Evolutionary conservation across 1,140 invertebrate species (phyloP).

Genomic region (Eumaeus atala): DNA sequence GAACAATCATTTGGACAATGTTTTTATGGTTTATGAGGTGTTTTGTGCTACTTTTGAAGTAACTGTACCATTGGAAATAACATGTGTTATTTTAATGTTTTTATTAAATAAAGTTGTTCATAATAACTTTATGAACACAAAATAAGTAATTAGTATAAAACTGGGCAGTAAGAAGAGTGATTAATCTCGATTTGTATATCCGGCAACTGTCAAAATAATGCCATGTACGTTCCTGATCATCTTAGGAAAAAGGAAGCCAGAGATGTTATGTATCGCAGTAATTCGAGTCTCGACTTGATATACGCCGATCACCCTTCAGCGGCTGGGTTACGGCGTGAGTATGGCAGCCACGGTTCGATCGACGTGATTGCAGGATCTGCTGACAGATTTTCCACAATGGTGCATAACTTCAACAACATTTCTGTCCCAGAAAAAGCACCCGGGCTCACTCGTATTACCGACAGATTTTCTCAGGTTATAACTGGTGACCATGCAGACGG

Average conservation of each 20-base stretch:
- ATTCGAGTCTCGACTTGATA: constrained; percentile 77
- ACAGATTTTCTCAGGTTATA: constrained; percentile 47
- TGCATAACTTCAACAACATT: constrained; percentile 77
- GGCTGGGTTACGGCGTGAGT: constrained; percentile 73
- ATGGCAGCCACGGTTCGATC: constrained; percentile 77
- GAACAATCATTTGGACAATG: background rate
- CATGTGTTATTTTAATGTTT: constrained; percentile 19
- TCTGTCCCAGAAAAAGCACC: constrained; percentile 62
- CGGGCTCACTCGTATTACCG: constrained; percentile 48
- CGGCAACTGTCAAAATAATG: constrained; percentile 54
- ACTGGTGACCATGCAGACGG: constrained; percentile 64
- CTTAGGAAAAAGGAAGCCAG: constrained; percentile 59
- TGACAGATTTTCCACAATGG: constrained; percentile 79
- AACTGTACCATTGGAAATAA: constrained; percentile 31
- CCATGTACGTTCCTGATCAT: constrained; percentile 67
- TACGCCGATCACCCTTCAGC: constrained; percentile 54
- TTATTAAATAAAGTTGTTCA: background rate
- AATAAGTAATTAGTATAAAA: background rate
- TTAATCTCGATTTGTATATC: constrained; percentile 1
- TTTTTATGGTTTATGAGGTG: constrained; percentile 14
- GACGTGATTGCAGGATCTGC: constrained; percentile 71
- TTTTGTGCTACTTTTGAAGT: constrained; percentile 29
- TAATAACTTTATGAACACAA: background rate
- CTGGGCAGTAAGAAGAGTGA: background rate
- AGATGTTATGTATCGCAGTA: constrained; percentile 75